Evolutionary conservation across 2,113 vertebrate genomes (phyloP).

Genomic region (Scartelaos histophorus): DNA sequence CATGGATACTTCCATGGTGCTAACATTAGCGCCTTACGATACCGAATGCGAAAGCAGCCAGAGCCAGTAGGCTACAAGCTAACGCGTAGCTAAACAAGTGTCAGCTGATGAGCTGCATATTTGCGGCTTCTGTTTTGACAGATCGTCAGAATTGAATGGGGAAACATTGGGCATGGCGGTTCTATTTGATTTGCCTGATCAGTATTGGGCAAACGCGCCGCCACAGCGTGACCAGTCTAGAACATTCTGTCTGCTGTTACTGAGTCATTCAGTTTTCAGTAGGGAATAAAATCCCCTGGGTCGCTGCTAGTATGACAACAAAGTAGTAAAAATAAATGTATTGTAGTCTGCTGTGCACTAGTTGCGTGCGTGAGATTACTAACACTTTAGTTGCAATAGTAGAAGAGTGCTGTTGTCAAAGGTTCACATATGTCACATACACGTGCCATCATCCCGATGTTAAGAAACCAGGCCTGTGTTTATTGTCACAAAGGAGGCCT

Average conservation of each 20-base stretch:
- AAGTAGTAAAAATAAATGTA: background rate
- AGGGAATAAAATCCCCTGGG: conserved; percentile 49
- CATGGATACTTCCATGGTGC: background rate
- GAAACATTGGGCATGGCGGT: background rate
- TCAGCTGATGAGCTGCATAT: conserved; percentile 54
- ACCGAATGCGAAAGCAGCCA: conserved; percentile 24
- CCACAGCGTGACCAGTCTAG: conserved; percentile 41
- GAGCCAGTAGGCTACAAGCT: conserved; percentile 16
- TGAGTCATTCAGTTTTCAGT: conserved; percentile 65
- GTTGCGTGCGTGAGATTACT: background rate
- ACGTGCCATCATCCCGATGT: background rate
- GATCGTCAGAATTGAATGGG: background rate
- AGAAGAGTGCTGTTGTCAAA: background rate
- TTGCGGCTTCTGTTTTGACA: background rate
- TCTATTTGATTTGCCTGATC: background rate
- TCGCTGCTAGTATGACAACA: conserved; percentile 43
- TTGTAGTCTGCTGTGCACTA: background rate
- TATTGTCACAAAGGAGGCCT: conserved; percentile 1
- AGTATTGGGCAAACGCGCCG: background rate
- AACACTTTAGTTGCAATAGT: background rate
- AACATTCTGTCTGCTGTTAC: conserved; percentile 60
- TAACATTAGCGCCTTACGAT: conserved; percentile 38
- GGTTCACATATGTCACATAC: background rate
- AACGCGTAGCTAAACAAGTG: conserved; percentile 55
- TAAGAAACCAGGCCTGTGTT: conserved; percentile 1